These are phyloP conservation scores for Drosophila testacea DNA, from an alignment of 2,888 invertebrate species.

Conservation along the genomic window DNA sequence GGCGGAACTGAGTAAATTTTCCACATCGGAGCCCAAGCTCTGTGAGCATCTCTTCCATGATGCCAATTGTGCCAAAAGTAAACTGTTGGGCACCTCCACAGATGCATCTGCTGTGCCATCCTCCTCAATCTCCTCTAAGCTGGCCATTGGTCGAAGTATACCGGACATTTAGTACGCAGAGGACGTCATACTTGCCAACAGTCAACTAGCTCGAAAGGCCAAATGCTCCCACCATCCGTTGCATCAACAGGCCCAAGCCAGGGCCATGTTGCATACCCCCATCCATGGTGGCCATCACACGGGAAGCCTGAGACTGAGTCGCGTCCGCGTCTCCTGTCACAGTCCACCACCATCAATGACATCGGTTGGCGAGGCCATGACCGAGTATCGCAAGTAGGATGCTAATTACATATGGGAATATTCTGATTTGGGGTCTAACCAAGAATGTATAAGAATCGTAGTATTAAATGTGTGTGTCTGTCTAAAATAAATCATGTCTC, in stretches of 20 bases:
- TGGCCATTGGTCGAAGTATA: constrained; percentile 74
- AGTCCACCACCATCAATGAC: constrained; percentile 72
- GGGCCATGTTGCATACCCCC: constrained; percentile 27
- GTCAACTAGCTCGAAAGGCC: constrained; percentile 72
- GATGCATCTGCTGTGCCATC: constrained; percentile 34
- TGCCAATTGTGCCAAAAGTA: constrained; percentile 84
- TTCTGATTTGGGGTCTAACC: constrained; percentile 34
- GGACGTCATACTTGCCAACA: constrained; percentile 84
- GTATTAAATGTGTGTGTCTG: constrained; percentile 27
- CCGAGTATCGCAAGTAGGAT: constrained; percentile 80
- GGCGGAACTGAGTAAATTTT: constrained; percentile 82
- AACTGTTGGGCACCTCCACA: constrained; percentile 45
- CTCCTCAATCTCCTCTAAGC: constrained; percentile 42
- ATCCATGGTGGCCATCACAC: constrained; percentile 43
- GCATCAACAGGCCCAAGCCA: constrained; percentile 53
- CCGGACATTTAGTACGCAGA: constrained; percentile 85
- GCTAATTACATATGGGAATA: constrained; percentile 15
- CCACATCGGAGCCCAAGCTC: constrained; percentile 84
- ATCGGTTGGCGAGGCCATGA: constrained; percentile 59
- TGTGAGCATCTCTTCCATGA: constrained; percentile 85
- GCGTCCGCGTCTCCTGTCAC: constrained; percentile 76
- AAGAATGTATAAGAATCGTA: constrained; percentile 22
- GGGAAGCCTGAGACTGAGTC: constrained; percentile 52
- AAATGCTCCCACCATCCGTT: constrained; percentile 70
- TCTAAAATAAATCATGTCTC: constrained; percentile 17